Percentiles rank a stretch among this genome's conserved stretches.
phyloP scores from a whole-genome alignment of 2,888 invertebrate genomes.

The Lagria hirta region DNA sequence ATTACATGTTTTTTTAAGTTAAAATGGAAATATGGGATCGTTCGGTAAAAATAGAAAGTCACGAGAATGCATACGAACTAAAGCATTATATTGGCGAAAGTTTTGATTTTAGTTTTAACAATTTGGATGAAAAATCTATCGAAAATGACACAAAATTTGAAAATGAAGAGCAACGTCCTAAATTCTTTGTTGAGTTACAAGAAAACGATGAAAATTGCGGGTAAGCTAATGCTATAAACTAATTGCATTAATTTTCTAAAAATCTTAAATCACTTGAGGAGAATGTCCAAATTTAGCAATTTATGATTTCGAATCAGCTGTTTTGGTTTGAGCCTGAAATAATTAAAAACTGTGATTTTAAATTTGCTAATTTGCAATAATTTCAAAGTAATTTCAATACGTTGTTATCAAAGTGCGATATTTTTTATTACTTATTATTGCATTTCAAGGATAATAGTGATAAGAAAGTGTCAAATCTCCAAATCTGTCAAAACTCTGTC shows the following conservation, averaged over 20 bases:
- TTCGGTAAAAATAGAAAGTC: conserved; percentile 34
- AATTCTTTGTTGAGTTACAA: conserved; percentile 52
- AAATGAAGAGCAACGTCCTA: conserved; percentile 46
- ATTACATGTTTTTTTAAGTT: conserved; percentile 2
- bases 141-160: conserved; percentile 39
- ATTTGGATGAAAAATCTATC: conserved; percentile 51
- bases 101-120: conserved; percentile 53
- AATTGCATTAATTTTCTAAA: conserved; percentile 12
- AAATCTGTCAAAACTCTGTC: too few relatives aligned
- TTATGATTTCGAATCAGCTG: conserved; percentile 32
- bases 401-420: too few relatives aligned
- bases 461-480: too few relatives aligned
- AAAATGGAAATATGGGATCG: conserved; percentile 36
- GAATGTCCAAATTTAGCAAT: conserved; percentile 44
- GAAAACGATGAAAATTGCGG: conserved; percentile 56
- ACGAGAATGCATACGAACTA: conserved; percentile 50
- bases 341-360: conserved; percentile 9
- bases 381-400: too few relatives aligned
- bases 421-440: too few relatives aligned
- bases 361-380: too few relatives aligned
- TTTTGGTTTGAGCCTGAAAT: conserved; percentile 27
- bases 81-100: conserved; percentile 57
- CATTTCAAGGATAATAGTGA: too few relatives aligned
- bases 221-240: too few relatives aligned
- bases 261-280: conserved; percentile 14